Evolutionary conservation across 1,140 invertebrate genomes (phyloP), one percentile per base, ranked within the genome.

Genomic region (Nixonia krombeini): DNA sequence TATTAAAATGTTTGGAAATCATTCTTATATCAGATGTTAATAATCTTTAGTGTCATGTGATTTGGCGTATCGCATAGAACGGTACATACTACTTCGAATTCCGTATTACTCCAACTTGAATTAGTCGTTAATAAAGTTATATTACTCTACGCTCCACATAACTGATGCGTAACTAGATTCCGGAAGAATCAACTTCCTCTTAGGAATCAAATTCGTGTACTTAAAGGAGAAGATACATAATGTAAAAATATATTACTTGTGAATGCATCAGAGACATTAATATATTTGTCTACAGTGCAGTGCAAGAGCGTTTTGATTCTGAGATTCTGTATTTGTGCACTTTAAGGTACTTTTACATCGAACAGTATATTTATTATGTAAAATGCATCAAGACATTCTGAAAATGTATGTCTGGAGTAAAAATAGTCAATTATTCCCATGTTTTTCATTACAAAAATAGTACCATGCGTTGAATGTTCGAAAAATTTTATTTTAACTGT

Each of bases 391-490:
- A 16, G 15, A 12, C 29, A n/a, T n/a, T n/a, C n/a, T n/a, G n/a
- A n/a, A n/a, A n/a, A n/a, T n/a, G n/a, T n/a, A n/a, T n/a, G n/a
- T n/a, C n/a, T n/a, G n/a, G 9, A 15, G 17, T 37, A 16, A 37
- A 9, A 37, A 37, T 37, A 37, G 35, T 37, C 35, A 37, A 37
- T 37, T 37, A 37, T 13, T 13, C 10, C 6, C 6, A 37, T 37
- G 35, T 16, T 37, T 37, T 37, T 16, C n/a, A n/a, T n/a, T n/a
- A n/a, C n/a, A n/a, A n/a, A 16, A 37, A 37, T 4, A 13, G 17
- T 37, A 26, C 25, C 25, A 26, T 5, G 4, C 25, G 9, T 4
- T 9, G 25, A 3, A 31, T 31, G 9, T n/a, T 4, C 29, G 29
- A 31, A 4, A 31, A 4, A 10, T 31, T n/a, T 31, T 31, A 31